Base-by-base conservation (phyloP, 23 tunicate genomes). In the Phallusia fumigata region DNA sequence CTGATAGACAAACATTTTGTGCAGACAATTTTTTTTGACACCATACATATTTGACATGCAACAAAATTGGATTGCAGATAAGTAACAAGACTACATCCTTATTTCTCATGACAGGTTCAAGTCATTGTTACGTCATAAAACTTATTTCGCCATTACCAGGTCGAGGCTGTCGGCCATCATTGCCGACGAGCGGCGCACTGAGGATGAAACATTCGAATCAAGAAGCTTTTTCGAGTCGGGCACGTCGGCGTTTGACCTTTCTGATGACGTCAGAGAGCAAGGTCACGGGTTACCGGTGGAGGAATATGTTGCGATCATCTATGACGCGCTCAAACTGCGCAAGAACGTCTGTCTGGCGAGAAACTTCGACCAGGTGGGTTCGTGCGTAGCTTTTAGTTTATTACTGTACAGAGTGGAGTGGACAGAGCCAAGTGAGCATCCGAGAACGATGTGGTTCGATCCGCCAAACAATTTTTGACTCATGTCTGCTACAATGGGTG, bases 311-410 rank as follows among this genome's bases (percentile, higher is more conserved):
- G 83, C 88, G 2, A 89, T 94, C 64, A 94, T 94, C 28, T 52
- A 76, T 21, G 98, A 94, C 36, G 90, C 98, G 1, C 36, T 94
- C 13, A 94, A 94, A 75, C 69, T 94, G 45, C 88, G 84, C 65
- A 94, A 94, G 52, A 94, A 94, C 74, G 94, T 94, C 44, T 94
- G 98, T 64, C 74, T 94, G 65, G 98, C 95, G 19, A 79, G 98
- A 75, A 76, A 89, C 65, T 94, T 94, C 74, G 73, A 94, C 72
- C 85, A 89, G 84, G 98, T 92, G 10, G 5, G 5, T 40, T 40
- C 47, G 47, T 3, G 10, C 10, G 5, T 10, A 58, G 52, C 52
- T 36, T 35, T 30, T 18, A 44, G 5, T 36, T 35, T 77, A 28
- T 12, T 32, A 11, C 12, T 40, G 47, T 40, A 40, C 47, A 40